These are phyloP conservation scores for Diaphora mendica DNA, from an alignment of 2,888 invertebrate genomes.

Conservation along the genomic window DNA sequence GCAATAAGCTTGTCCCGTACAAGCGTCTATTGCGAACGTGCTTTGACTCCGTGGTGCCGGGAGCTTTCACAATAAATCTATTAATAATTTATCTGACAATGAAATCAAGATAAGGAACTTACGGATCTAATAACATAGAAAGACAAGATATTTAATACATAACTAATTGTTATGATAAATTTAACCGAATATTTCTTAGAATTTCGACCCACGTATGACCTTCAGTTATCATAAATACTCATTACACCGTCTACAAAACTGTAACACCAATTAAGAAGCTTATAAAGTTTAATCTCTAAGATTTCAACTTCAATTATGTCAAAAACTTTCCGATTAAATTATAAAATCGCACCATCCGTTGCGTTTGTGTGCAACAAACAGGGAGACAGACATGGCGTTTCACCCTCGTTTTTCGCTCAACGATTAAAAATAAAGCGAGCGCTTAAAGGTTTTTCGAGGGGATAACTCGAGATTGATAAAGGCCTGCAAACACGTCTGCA, in stretches of 20 bases:
- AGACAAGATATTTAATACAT: background rate
- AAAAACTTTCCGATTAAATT: background rate
- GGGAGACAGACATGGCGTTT: background rate
- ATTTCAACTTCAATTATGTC: background rate
- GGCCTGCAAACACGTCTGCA: background rate
- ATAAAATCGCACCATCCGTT: background rate
- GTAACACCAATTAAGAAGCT: background rate
- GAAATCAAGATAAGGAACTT: background rate
- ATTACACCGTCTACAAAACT: background rate
- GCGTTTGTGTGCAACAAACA: background rate
- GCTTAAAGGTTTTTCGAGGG: slow-evolving; percentile 4
- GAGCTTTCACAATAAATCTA: background rate
- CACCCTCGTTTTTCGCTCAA: background rate
- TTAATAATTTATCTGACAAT: background rate
- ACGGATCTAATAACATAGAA: background rate
- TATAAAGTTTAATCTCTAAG: background rate
- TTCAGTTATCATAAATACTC: background rate
- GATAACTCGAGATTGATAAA: background rate
- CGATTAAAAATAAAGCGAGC: background rate
- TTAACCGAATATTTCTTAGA: background rate
- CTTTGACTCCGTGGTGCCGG: background rate
- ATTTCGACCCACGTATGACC: background rate
- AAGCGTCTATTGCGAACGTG: background rate
- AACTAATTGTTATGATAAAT: background rate
- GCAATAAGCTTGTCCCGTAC: slow-evolving; percentile 1